Evolutionary conservation across 2,113 vertebrate genomes (phyloP), one percentile per base, ranked within the genome.

Genomic region (Formicarius rufipectus): DNA sequence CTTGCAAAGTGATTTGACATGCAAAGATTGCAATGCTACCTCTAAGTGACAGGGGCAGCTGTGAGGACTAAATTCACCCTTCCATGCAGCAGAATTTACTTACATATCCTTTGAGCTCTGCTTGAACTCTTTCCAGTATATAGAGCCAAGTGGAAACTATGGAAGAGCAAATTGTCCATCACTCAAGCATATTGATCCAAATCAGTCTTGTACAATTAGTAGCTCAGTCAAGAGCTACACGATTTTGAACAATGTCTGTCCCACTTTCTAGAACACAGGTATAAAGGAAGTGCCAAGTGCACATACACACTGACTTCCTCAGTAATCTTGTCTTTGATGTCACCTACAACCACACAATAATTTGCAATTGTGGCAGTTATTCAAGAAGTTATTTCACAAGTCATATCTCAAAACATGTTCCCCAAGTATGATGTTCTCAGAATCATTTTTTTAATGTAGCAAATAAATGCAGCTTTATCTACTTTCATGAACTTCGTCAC

Each of bases 101-200:
- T 73, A 37, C n/a, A n/a, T 53, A 27, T 76, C 49, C 31, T 63
- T 52, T 73, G 72, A 76, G 88, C 67, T 88, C 87, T 69, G 53
- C 58, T 73, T 88, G 67, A 47, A 56, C 37, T 85, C 58, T 77
- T 76, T 39, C 63, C 45, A 88, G 55, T 69, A 66, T 69, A 76
- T 44, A 83, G 71, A 62, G 30, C 19, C 45, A 80, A 91, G 62
- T 69, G 72, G 64, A 72, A 89, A 50, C 37, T 42, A 50, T 30
- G 33, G 53, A 87, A 79, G 88, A 90, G 83, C 37, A 92, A 94
- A 94, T 35, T 79, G 62, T 91, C 84, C 71, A 69, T 95, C 82
- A 62, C 90, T 94, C 83, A 88, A 79, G 71, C 23, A 42, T 66
- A 96, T 83, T 85, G 85, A 96, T 94, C 71, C 58, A 88, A 83